Conservation (phyloP, 2,797 vertebrate species). For the Syngnathus acus region DNA sequence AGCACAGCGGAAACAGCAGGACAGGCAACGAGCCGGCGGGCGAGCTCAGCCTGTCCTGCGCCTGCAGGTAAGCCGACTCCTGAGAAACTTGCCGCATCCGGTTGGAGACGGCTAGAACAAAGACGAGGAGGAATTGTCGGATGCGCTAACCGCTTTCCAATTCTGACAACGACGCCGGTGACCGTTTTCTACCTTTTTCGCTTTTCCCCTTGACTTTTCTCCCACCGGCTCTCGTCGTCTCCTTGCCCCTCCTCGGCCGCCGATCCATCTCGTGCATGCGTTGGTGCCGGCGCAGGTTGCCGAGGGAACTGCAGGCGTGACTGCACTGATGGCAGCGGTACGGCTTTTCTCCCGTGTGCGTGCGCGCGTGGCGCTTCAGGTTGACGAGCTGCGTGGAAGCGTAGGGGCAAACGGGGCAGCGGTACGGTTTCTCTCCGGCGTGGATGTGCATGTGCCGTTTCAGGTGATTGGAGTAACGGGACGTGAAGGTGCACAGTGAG, state of each 20-base stretch:
- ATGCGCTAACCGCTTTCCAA: too few species aligned
- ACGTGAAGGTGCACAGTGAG: constrained; percentile 87
- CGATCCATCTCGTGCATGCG: constrained; percentile 84
- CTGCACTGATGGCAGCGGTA: constrained; percentile 84
- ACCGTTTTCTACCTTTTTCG: constrained; percentile 35
- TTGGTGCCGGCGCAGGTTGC: constrained; percentile 91
- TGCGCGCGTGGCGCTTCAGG: constrained; percentile 88
- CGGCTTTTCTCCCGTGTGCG: constrained; percentile 93
- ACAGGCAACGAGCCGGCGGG: constrained; percentile 77
- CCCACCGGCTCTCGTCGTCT: constrained; percentile 28
- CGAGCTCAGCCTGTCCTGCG: constrained; percentile 54
- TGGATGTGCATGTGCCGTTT: constrained; percentile 97
- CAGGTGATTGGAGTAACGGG: constrained; percentile 96
- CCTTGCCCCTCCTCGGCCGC: constrained; percentile 70
- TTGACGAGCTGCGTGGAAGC: constrained; percentile 94
- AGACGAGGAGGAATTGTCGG: neutral
- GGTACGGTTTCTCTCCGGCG: constrained; percentile 91
- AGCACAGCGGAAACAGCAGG: constrained; percentile 87
- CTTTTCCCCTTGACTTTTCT: constrained; percentile 18
- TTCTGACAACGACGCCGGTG: too few species aligned
- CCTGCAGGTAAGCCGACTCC: constrained; percentile 74
- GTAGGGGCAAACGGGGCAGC: constrained; percentile 85
- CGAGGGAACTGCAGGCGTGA: constrained; percentile 92
- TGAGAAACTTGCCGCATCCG: constrained; percentile 74
- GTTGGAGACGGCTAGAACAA: constrained; percentile 66